Percentiles rank a stretch among this genome's conserved stretches.
Conservation (phyloP, 2,113 vertebrate genomes). For the Cervus canadensis region DNA sequence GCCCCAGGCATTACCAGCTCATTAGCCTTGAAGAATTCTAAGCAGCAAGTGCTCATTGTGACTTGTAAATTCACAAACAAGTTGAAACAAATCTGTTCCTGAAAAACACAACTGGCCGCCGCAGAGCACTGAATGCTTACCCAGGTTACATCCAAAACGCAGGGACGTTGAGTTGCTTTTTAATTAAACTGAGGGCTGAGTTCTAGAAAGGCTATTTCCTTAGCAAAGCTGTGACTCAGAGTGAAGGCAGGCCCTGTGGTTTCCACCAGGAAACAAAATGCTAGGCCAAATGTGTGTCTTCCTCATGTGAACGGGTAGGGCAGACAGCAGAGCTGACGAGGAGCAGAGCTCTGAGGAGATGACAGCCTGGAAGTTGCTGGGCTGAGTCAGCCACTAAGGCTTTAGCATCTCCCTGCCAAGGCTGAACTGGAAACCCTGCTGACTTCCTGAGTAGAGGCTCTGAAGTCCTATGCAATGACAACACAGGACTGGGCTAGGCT, state of each 20-base stretch:
- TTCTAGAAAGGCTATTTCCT: slow-evolving; percentile 19
- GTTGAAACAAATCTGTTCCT: neutral
- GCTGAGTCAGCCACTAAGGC: neutral
- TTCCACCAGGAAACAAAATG: neutral
- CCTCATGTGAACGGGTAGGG: neutral
- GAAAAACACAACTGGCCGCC: neutral
- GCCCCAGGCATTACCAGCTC: neutral
- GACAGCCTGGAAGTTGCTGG: neutral
- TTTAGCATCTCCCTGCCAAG: neutral
- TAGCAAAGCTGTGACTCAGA: neutral
- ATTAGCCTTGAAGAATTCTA: neutral
- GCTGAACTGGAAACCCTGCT: neutral
- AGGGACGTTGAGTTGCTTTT: neutral
- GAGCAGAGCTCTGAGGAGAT: neutral
- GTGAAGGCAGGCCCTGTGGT: neutral
- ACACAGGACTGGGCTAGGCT: neutral
- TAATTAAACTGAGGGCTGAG: neutral
- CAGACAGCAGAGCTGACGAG: neutral
- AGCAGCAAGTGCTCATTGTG: neutral
- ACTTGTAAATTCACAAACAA: neutral
- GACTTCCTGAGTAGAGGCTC: neutral
- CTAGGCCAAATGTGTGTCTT: neutral
- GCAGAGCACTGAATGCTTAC: neutral
- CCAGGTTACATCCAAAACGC: neutral
- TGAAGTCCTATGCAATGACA: neutral